Percentiles rank a stretch among this genome's conserved stretches.
These are phyloP conservation scores for Emys orbicularis DNA, from an alignment of 2,797 vertebrate genomes.

Conservation along the genomic window DNA sequence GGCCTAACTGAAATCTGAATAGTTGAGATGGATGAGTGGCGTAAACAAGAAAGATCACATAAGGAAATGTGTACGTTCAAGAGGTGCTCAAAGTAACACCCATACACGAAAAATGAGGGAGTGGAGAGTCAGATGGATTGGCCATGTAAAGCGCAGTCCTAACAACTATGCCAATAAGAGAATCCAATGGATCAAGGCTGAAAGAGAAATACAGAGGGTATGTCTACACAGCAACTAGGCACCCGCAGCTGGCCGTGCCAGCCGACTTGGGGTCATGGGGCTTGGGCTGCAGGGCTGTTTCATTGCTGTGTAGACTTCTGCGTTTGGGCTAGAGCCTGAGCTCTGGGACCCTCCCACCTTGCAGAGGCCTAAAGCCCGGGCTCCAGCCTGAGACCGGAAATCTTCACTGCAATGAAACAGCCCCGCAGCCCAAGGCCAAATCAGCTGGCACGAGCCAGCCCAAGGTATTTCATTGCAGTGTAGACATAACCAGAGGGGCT, in stretches of 20 bases:
- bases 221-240: neutral
- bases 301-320: neutral
- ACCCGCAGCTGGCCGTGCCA: too few species aligned
- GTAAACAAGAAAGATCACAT: neutral
- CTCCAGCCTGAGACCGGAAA: too few species aligned
- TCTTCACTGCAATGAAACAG: neutral
- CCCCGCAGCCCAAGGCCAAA: neutral
- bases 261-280: neutral
- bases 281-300: neutral
- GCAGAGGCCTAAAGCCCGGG: neutral
- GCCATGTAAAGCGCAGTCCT: neutral
- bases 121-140: neutral
- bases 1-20: neutral
- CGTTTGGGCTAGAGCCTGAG: neutral
- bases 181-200: neutral
- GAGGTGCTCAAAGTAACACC: neutral
- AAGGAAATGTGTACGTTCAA: neutral
- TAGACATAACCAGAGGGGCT: neutral
- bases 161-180: neutral
- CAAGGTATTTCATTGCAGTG: neutral
- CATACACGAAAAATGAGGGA: neutral
- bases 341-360: neutral
- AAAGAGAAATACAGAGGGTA: neutral
- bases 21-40: neutral
- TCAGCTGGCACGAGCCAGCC: neutral